Base-by-base conservation (phyloP, 2,113 vertebrate genomes). In the Heterotis niloticus region DNA sequence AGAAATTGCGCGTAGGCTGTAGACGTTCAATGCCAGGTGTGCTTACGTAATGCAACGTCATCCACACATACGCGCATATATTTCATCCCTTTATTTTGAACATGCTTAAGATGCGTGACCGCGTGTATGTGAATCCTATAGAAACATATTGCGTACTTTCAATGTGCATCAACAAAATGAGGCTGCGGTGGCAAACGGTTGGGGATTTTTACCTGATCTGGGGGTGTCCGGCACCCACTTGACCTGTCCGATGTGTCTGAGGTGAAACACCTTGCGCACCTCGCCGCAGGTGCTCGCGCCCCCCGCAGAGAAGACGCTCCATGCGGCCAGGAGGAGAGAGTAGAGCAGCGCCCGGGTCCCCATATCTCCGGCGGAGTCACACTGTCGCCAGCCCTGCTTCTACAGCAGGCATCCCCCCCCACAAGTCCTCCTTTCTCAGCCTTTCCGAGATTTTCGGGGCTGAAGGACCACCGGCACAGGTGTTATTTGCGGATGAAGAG, bases 201-300 rank as follows among this genome's bases (percentile, higher is more conserved):
- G 34, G 2, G 7, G 34, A 79, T 28, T 74, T 51, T 84, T 79
- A 91, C 92, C 91, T 90, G 86, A 79, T 81, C 84, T 83, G 11
- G 90, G 90, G 0, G 80, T 34, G 13, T 86, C 84, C 16, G 86
- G 88, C 64, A 88, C 67, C 67, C 84, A 86, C 76, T 81, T 67
- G 75, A 81, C 80, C 2, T 82, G 72, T 16, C 88, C 91, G 64
- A 82, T 84, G 54, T 86, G 81, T 34, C 85, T 85, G 81, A 86
- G 66, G 81, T 86, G 88, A 85, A 92, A 92, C 91, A 93, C 87
- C 91, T 93, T 89, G 73, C 87, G 78, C 72, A 88, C 88, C 72
- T 83, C 82, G 64, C 89, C 84, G 79, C 91, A 93, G 88, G 76
- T 86, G 77, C 34, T 81, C 51, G 57, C n/a, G 66, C 77, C 83